phyloP scores from a whole-genome alignment of 2,113 vertebrate species.

The Boulengeromyrus knoepffleri region DNA sequence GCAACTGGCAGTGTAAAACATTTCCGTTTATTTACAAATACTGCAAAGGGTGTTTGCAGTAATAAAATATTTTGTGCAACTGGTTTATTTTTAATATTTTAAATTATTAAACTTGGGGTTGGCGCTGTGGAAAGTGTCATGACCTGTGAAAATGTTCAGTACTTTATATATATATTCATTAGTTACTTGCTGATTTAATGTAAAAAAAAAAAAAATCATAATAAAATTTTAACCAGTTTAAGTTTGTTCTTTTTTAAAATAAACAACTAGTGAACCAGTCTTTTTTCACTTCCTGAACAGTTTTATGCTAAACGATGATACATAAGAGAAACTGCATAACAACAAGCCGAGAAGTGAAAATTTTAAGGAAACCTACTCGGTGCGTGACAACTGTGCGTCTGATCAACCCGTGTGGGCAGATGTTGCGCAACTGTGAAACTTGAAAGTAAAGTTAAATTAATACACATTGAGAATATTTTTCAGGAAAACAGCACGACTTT shows the following conservation, averaged over 20 bases:
- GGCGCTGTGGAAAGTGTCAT: neutral
- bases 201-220: neutral
- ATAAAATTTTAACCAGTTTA: slow-evolving; percentile 11
- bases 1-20: slow-evolving; percentile 19
- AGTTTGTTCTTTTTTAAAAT: neutral
- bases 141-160: neutral
- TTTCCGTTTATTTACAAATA: slow-evolving; percentile 46
- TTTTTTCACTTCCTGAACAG: neutral
- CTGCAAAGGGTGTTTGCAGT: slow-evolving; percentile 63
- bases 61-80: slow-evolving; percentile 53
- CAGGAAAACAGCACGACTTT: no score
- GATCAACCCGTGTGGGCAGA: neutral
- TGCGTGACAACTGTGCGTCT: neutral
- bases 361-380: neutral
- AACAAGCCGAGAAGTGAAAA: neutral
- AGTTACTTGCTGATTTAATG: slow-evolving; percentile 6
- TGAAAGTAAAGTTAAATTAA: neutral
- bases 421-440: neutral
- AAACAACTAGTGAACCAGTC: neutral
- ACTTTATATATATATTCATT: neutral
- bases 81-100: slow-evolving; percentile 14
- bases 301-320: neutral
- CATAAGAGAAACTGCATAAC: neutral
- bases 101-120: neutral
- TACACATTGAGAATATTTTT: neutral